phyloP scores from a whole-genome alignment of 2,888 invertebrate genomes.

The Polydrusus tereticollis region DNA sequence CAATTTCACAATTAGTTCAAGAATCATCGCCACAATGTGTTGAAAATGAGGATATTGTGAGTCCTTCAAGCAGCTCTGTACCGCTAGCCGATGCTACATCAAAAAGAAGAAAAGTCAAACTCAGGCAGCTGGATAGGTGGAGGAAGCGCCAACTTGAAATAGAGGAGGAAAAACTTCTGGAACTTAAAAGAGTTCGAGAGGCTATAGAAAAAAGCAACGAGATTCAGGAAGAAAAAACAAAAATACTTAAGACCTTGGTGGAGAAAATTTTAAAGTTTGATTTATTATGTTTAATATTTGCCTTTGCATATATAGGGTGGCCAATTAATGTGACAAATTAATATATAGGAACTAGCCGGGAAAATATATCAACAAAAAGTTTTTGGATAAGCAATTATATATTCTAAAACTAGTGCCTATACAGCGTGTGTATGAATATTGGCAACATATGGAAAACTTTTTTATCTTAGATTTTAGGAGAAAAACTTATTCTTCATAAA shows the following conservation, averaged over 20 bases:
- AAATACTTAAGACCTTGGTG: neutral
- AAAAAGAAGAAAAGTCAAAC: neutral
- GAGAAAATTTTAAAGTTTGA: neutral
- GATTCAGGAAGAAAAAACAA: slow-evolving; percentile 9
- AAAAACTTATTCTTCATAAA: too few species aligned
- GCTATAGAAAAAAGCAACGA: slow-evolving; percentile 18
- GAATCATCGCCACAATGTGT: neutral
- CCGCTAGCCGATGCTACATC: neutral
- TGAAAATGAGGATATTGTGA: slow-evolving; percentile 2
- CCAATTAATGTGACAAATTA: too few species aligned
- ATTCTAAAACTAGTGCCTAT: too few species aligned
- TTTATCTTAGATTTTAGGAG: too few species aligned
- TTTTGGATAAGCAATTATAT: too few species aligned
- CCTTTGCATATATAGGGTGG: too few species aligned
- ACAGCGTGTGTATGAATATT: too few species aligned
- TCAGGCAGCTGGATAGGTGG: neutral
- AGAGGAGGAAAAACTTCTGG: slow-evolving; percentile 12
- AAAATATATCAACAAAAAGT: too few species aligned
- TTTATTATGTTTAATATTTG: too few species aligned
- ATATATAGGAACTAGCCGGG: too few species aligned
- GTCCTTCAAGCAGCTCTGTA: slow-evolving; percentile 10
- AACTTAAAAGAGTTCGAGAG: slow-evolving; percentile 8
- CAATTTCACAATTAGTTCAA: neutral
- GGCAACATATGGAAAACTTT: too few species aligned
- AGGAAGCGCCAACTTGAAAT: slow-evolving; percentile 15